phyloP scores from a whole-genome alignment of 2,888 invertebrate genomes.

The Morpho achilles region DNA sequence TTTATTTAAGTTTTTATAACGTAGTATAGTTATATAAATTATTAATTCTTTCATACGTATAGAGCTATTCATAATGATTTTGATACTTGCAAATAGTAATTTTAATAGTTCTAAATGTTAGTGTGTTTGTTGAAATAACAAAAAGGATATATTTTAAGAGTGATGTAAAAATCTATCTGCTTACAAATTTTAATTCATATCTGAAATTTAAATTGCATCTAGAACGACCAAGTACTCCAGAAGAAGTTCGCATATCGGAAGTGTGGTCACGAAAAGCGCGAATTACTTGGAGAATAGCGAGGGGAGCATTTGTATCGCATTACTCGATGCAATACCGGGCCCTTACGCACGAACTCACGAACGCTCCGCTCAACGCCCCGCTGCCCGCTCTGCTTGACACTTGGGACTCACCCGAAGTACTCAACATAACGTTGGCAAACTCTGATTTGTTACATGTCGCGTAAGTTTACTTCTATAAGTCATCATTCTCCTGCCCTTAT shows the following conservation, averaged over 20 bases:
- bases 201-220: neutral
- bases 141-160: too few relatives aligned
- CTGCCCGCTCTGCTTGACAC: constrained; percentile 58
- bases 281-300: constrained; percentile 62
- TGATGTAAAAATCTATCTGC: neutral
- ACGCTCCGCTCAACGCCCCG: constrained; percentile 57
- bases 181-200: neutral
- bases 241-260: constrained; percentile 69
- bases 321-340: constrained; percentile 67
- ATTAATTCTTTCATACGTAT: too few relatives aligned
- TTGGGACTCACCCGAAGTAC: constrained; percentile 64
- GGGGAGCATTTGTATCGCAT: constrained; percentile 65
- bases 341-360: constrained; percentile 50
- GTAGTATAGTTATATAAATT: too few relatives aligned
- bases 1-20: too few relatives aligned
- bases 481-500: too few relatives aligned
- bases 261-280: constrained; percentile 69
- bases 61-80: too few relatives aligned
- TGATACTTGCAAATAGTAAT: too few relatives aligned
- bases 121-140: too few relatives aligned
- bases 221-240: constrained; percentile 68
- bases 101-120: too few relatives aligned
- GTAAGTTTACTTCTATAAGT: constrained; percentile 42
- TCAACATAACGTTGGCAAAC: constrained; percentile 64
- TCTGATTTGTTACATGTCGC: constrained; percentile 67